Conservation (phyloP, 2,888 invertebrate species). For the Caenorhabditis virilis region DNA sequence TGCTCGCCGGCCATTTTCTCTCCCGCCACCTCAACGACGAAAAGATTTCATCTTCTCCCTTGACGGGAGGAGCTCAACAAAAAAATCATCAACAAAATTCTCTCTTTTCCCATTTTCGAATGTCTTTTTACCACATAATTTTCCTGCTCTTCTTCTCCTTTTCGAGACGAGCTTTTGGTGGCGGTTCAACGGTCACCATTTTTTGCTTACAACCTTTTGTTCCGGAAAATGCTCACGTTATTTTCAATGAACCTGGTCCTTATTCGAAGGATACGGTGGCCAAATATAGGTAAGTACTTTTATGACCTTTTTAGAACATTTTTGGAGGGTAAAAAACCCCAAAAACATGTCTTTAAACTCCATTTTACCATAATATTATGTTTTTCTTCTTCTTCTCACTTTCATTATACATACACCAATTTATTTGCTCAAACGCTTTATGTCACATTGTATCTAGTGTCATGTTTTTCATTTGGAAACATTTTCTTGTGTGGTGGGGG, state of each 20-base stretch:
- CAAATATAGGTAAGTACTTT: conserved; percentile 69
- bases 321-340: not conserved
- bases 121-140: conserved; percentile 25
- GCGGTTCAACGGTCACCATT: not conserved
- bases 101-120: not conserved
- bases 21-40: not conserved
- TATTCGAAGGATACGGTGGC: conserved; percentile 81
- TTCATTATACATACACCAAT: no score
- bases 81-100: no score
- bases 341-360: not conserved
- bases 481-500: no score
- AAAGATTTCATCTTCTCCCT: not conserved
- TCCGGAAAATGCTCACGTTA: conserved; percentile 78
- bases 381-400: conserved; percentile 1
- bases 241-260: conserved; percentile 66
- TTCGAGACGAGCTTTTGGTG: conserved; percentile 24
- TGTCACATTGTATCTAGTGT: no score
- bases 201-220: conserved; percentile 61
- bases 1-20: conserved; percentile 3
- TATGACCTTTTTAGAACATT: not conserved
- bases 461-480: no score
- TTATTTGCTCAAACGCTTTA: not conserved
- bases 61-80: conserved; percentile 6
- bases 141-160: conserved; percentile 34
- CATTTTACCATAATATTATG: conserved; percentile 4